A percentile compares a stretch with the other conserved stretches of the same genome.
Evolutionary conservation across 92 coral and sea anemone genomes (phyloP).

Genomic region (Plumapathes pennacea): DNA sequence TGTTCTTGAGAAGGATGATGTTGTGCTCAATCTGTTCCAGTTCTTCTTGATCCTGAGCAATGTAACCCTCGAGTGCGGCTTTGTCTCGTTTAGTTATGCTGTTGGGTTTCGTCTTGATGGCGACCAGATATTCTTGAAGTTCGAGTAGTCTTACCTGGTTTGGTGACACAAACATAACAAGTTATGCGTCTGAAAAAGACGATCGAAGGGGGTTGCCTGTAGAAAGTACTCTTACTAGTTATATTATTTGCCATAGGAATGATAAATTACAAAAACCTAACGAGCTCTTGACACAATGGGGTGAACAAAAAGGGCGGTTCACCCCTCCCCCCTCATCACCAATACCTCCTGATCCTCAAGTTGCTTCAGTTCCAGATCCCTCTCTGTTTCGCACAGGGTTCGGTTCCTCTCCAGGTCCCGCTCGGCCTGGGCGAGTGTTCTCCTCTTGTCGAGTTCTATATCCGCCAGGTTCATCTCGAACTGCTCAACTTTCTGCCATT

Average conservation of each 20-base stretch:
- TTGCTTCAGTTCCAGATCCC: constrained; percentile 64
- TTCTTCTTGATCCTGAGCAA: constrained; percentile 52
- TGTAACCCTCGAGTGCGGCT: constrained; percentile 49
- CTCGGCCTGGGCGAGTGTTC: constrained; percentile 60
- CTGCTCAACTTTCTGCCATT: constrained; percentile 81
- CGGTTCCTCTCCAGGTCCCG: constrained; percentile 48
- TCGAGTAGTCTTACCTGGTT: constrained; percentile 52
- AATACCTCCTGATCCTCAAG: constrained; percentile 65
- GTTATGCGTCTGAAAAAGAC: too few species aligned
- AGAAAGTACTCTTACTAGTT: too few species aligned
- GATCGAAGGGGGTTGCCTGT: too few species aligned
- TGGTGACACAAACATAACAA: too few species aligned
- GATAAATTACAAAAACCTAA: too few species aligned
- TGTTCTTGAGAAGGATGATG: constrained; percentile 44
- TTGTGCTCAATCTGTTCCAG: constrained; percentile 64
- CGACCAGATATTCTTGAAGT: constrained; percentile 41
- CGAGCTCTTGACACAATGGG: too few species aligned
- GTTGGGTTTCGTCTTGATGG: constrained; percentile 40
- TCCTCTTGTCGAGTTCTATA: constrained; percentile 73
- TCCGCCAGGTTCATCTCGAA: constrained; percentile 84
- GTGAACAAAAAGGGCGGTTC: too few species aligned
- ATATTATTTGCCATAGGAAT: too few species aligned
- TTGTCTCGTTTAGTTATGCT: constrained; percentile 33
- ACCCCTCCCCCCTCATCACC: constrained; percentile 3
- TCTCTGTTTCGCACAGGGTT: constrained; percentile 59